Base-by-base conservation (phyloP, 1,140 invertebrate species). In the Drosophila burlai region DNA sequence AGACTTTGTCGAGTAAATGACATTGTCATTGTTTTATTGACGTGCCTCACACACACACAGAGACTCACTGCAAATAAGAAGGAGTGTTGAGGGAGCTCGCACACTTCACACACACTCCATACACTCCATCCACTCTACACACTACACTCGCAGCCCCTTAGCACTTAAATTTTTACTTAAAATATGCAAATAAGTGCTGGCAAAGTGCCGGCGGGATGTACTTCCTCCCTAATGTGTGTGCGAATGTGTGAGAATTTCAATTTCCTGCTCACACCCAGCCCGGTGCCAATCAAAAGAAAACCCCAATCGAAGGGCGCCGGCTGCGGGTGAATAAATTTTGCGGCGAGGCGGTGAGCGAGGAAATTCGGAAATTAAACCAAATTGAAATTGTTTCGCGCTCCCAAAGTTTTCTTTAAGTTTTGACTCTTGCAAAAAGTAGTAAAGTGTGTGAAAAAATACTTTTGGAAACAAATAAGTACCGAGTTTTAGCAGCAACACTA, bases 281-380 rank as follows among this genome's bases (percentile, higher is more conserved):
- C 55, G 9, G 45, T 72, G 84, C 84, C 84, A 89, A 89, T 89
- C 84, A 89, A 89, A 89, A 81, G 85, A 89, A 83, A 90, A 84
- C 85, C 84, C 77, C 77, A 81, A 72, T 79, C 85, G 85, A 90
- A 81, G 75, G 81, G 13, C 26, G 26, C 9, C 16, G 47, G 13
- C 2, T 49, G 78, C 74, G 64, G 62, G 42, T 58, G 69, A 71
- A 73, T 73, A 76, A 64, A 63, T 57, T 83, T 31, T 36, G 34
- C 11, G 11, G 45, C 0, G 21, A 47, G 43, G 9, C 59, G 73
- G 57, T 58, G 54, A 68, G 52, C 67, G 75, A 76, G 85, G 85
- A 89, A 89, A 89, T 85, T 81, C 89, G 85, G 85, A 89, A 89
- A 89, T 89, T 81, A 90, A 90, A 90, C 83, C 62, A 82, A 90